phyloP scores from a whole-genome alignment of 2,888 invertebrate species.

The Metallyticus violacea region DNA sequence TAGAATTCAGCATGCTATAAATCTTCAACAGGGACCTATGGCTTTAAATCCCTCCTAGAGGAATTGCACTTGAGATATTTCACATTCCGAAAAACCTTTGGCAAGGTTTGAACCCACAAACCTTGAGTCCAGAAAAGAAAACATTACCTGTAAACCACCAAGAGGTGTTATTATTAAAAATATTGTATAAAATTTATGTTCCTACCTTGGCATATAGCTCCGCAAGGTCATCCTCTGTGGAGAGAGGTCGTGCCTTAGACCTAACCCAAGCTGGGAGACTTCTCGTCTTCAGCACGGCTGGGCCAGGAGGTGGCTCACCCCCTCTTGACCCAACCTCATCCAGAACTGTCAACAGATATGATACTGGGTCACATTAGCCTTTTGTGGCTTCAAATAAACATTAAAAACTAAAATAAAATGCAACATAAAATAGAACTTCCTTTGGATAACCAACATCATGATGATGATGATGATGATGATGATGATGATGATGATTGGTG shows the following conservation, averaged over 20 bases:
- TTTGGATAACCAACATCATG: too few species aligned
- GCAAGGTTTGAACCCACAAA: too few species aligned
- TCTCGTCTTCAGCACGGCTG: constrained; percentile 57
- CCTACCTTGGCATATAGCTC: constrained; percentile 70
- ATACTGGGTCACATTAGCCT: constrained; percentile 30
- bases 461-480: too few species aligned
- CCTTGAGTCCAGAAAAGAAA: too few species aligned
- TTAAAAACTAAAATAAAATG: constrained; percentile 22
- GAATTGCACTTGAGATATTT: too few species aligned
- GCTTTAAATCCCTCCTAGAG: too few species aligned
- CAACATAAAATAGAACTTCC: constrained; percentile 22
- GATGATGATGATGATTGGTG: neutral
- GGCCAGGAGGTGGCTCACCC: constrained; percentile 47
- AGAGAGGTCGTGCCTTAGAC: constrained; percentile 64
- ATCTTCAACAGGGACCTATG: too few species aligned
- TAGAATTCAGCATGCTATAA: too few species aligned
- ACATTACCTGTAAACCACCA: too few species aligned
- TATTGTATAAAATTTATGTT: too few species aligned
- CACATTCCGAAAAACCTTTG: too few species aligned
- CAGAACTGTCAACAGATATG: constrained; percentile 50
- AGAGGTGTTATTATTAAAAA: too few species aligned
- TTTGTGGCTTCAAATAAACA: neutral
- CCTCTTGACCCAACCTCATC: constrained; percentile 54
- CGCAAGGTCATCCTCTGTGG: constrained; percentile 65
- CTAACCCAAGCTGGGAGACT: constrained; percentile 71